phyloP scores from a whole-genome alignment of 2,113 vertebrate species.

The Sinocyclocheilus rhinocerous region DNA sequence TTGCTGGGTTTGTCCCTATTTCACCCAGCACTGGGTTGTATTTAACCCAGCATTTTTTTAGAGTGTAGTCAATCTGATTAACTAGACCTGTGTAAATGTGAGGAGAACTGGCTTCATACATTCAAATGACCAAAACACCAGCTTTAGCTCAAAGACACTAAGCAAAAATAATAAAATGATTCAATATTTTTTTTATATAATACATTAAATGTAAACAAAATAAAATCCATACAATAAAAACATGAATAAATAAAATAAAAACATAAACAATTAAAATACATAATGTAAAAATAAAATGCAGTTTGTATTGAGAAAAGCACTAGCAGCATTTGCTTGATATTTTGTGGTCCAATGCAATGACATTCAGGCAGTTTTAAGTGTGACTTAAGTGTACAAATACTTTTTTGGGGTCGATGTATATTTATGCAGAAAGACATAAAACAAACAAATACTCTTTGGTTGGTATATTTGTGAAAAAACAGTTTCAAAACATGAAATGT shows the following conservation, averaged over 20 bases:
- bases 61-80: too few species aligned
- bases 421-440: not conserved
- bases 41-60: too few species aligned
- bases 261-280: not conserved
- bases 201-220: not conserved
- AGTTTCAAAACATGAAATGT: not conserved
- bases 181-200: not conserved
- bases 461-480: slow-evolving; percentile 4
- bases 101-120: too few species aligned
- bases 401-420: not conserved
- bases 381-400: not conserved
- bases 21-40: too few species aligned
- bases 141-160: too few species aligned
- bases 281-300: not conserved
- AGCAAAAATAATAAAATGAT: too few species aligned
- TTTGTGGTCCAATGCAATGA: not conserved
- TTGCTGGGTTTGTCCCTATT: too few species aligned
- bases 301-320: not conserved
- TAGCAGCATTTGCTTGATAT: not conserved
- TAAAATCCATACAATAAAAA: not conserved
- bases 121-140: too few species aligned
- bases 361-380: slow-evolving; percentile 5
- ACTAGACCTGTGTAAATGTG: too few species aligned
- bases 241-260: too few species aligned
- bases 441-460: not conserved